Conservation (phyloP, 2,113 vertebrate species). For the Leucopternis melanops region DNA sequence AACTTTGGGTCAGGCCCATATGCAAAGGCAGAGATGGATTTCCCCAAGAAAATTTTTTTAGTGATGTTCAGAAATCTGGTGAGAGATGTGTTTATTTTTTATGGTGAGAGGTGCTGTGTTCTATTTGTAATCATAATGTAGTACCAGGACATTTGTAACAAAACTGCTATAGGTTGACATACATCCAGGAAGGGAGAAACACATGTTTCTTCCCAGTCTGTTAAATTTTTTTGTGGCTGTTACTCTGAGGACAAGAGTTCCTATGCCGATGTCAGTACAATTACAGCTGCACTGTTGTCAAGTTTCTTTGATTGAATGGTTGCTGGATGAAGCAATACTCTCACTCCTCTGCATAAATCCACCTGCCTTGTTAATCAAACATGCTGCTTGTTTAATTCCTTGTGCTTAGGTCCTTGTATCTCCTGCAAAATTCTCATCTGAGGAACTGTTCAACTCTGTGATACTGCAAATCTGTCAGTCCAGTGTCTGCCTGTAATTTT, state of each 20-base stretch:
- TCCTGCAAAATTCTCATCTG: neutral
- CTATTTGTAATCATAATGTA: neutral
- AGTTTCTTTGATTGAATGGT: neutral
- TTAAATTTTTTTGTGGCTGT: neutral
- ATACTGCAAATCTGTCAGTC: neutral
- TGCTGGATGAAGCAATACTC: neutral
- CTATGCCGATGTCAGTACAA: neutral
- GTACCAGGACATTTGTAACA: neutral
- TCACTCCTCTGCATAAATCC: neutral
- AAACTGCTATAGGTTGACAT: neutral
- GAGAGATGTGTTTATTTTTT: neutral
- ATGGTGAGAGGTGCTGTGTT: neutral
- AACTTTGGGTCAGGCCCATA: neutral
- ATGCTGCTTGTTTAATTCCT: neutral
- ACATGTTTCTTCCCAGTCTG: neutral
- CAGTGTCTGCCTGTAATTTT: neutral
- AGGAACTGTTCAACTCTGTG: neutral
- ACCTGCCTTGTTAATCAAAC: neutral
- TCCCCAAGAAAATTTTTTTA: neutral
- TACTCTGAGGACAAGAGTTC: neutral
- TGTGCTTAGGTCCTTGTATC: neutral
- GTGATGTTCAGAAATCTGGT: neutral
- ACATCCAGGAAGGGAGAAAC: neutral
- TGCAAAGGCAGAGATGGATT: neutral
- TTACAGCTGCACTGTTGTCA: neutral